Percentiles rank a stretch among this genome's conserved stretches.
Evolutionary conservation across 2,888 invertebrate genomes (phyloP).

Genomic region (Plusia festucae): DNA sequence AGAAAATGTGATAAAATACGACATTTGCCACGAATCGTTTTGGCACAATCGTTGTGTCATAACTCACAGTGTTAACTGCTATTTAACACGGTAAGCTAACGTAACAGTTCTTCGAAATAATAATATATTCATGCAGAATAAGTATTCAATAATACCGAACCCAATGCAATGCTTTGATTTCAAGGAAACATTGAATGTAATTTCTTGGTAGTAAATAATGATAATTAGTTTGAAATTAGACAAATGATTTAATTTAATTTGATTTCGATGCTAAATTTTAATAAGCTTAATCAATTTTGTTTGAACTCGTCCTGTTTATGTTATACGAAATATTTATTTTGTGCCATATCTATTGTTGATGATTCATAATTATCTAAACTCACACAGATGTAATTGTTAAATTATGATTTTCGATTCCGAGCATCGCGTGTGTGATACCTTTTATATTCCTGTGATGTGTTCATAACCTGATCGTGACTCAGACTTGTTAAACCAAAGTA

Average conservation of each 20-base stretch:
- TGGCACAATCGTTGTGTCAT: not conserved
- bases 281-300: no score
- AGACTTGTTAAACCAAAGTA: slow-evolving; percentile 13
- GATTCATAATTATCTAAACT: no score
- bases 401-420: slow-evolving; percentile 6
- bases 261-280: not conserved
- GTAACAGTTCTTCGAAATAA: not conserved
- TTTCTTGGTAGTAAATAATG: no score
- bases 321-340: no score
- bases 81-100: slow-evolving; percentile 7
- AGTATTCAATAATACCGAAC: slow-evolving; percentile 6
- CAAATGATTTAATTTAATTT: not conserved
- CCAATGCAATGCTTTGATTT: not conserved
- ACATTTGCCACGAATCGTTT: slow-evolving; percentile 2
- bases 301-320: no score
- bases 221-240: not conserved
- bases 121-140: not conserved
- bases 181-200: not conserved
- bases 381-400: not conserved
- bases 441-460: slow-evolving; percentile 29
- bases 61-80: slow-evolving; percentile 11
- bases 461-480: slow-evolving; percentile 16
- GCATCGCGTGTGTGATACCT: slow-evolving; percentile 38
- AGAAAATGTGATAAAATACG: slow-evolving; percentile 10
- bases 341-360: no score